Conservation (phyloP, 1,140 invertebrate genomes). For the Apocrypta bakeri region DNA sequence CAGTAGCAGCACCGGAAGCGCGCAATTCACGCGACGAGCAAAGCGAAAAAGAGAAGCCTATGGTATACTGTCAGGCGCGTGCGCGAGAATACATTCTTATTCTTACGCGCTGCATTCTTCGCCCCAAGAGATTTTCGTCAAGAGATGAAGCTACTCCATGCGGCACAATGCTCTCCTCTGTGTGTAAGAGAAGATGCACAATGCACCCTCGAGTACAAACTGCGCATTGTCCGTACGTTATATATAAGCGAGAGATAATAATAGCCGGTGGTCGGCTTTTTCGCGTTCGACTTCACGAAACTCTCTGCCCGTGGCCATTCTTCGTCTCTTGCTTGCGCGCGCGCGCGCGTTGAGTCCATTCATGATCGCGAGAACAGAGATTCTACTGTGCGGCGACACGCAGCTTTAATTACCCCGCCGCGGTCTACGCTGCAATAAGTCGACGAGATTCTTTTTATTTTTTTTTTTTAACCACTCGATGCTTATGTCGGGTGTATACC, state of each 20-base stretch:
- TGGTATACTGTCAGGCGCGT: neutral
- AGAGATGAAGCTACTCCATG: constrained; percentile 18
- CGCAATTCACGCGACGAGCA: constrained; percentile 34
- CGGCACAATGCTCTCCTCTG: constrained; percentile 33
- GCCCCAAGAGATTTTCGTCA: constrained; percentile 36
- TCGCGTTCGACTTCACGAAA: constrained; percentile 59
- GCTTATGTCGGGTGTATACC: no score
- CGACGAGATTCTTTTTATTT: neutral
- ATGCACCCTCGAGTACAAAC: constrained; percentile 56
- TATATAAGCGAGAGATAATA: constrained; percentile 56
- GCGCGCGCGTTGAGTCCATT: constrained; percentile 56
- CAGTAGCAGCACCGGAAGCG: constrained; percentile 32
- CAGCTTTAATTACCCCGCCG: constrained; percentile 57
- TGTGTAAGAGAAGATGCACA: constrained; percentile 8
- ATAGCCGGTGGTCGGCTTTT: constrained; percentile 51
- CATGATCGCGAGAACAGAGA: constrained; percentile 61
- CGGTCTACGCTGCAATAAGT: neutral
- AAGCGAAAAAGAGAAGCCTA: neutral
- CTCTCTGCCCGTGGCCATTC: constrained; percentile 50
- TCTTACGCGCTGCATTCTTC: constrained; percentile 45
- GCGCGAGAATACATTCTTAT: constrained; percentile 51
- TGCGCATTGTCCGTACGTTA: constrained; percentile 58
- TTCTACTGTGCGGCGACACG: constrained; percentile 51
- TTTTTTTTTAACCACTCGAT: no score
- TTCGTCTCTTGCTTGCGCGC: no score